These are phyloP conservation scores for Todus mexicanus DNA, from an alignment of 2,797 vertebrate genomes.

Conservation along the genomic window DNA sequence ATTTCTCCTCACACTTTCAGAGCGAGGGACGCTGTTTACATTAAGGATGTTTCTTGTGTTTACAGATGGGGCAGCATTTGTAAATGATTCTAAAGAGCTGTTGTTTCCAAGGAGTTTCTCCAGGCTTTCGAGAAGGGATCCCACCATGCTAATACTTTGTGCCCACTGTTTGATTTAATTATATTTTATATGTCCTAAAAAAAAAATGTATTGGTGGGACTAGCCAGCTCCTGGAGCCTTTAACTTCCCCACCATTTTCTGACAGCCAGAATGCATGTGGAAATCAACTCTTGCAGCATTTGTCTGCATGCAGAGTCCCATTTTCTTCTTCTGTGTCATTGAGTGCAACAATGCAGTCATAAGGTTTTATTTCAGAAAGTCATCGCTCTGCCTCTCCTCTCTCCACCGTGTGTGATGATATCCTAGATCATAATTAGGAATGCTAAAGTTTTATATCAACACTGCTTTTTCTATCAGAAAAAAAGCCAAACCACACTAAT, in stretches of 20 bases:
- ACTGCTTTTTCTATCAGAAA: not conserved
- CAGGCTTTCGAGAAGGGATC: not conserved
- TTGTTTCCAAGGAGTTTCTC: constrained; percentile 3
- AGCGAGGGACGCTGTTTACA: constrained; percentile 31
- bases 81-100: constrained; percentile 32
- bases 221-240: not conserved
- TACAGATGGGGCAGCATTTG: constrained; percentile 58
- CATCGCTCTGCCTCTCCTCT: not conserved
- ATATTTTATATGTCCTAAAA: not conserved
- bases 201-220: not conserved
- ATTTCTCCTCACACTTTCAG: constrained; percentile 38
- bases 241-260: not conserved
- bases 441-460: not conserved
- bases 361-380: not conserved
- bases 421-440: not conserved
- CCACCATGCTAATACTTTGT: not conserved
- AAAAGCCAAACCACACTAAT: not conserved
- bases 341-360: not conserved
- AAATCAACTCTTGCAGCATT: not conserved
- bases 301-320: not conserved
- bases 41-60: constrained; percentile 60
- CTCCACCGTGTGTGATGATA: too few species aligned
- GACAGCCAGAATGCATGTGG: not conserved
- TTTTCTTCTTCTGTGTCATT: not conserved
- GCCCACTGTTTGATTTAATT: not conserved